phyloP scores from a whole-genome alignment of 2,797 vertebrate species.

The Allobates femoralis region DNA sequence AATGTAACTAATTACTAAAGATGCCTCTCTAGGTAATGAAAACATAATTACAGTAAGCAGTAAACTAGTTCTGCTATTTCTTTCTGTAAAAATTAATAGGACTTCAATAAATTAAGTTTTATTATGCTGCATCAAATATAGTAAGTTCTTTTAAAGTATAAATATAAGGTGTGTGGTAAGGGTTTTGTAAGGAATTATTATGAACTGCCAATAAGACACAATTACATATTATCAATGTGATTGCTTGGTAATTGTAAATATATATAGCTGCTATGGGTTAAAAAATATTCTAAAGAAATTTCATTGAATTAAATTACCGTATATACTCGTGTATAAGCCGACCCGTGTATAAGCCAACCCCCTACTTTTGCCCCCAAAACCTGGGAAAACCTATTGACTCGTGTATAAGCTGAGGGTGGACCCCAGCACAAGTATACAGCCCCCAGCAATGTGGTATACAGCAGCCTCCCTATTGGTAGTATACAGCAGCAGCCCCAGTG shows the following conservation, averaged over 20 bases:
- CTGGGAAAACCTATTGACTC: no score
- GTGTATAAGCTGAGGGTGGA: no score
- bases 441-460: no score
- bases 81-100: background rate
- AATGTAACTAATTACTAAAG: slow-evolving; percentile 12
- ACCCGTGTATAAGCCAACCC: no score
- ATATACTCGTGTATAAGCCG: no score
- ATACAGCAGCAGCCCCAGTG: no score
- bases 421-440: no score
- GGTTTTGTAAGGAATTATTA: background rate
- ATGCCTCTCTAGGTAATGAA: background rate
- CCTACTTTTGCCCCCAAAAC: no score
- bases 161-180: background rate
- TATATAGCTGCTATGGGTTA: no score
- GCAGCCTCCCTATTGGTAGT: no score
- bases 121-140: background rate
- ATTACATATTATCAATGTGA: background rate
- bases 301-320: no score
- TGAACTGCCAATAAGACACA: background rate
- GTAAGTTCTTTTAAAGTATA: background rate
- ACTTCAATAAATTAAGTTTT: background rate
- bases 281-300: no score
- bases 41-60: slow-evolving; percentile 3
- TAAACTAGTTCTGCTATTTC: background rate
- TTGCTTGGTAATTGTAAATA: background rate